Evolutionary conservation across 2,113 vertebrate species (phyloP), one percentile per base, ranked within the genome.

Genomic region (Catharus fuscescens): DNA sequence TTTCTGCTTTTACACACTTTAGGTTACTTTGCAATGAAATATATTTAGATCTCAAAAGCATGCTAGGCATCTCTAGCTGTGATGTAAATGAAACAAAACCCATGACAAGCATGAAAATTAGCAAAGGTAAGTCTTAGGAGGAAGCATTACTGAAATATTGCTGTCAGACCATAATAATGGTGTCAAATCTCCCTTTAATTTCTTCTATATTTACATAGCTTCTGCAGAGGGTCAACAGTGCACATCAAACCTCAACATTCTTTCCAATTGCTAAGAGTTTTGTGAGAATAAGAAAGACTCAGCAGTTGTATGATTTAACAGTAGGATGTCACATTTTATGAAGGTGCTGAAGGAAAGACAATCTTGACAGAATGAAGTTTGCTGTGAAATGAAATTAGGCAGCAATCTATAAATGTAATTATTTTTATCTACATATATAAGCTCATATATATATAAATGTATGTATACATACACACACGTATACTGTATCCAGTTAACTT

Each of bases 31-130:
- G 34, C 59, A 78, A 54, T 89, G 72, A 81, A 53, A 34, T 80
- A 65, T 54, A 77, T 59, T 86, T 90, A 92, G 38, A 56, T 54
- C 54, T 94, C 18, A 14, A 85, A 94, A 90, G 87, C 74, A 72
- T n/a, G 66, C 45, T 93, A 67, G 57, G 87, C 79, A 60, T 88
- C 85, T 92, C 80, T 83, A 95, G 72, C 56, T 88, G 56, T 72
- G 80, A 94, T 94, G 91, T 65, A 91, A 81, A 97, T 66, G 83
- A 95, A 81, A 92, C 42, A 89, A 86, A 95, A 87, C 66, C n/a
- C 72, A 93, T 1, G 36, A 71, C 48, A 93, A 88, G 76, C 90
- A 79, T 70, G 83, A 93, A 93, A 92, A 97, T 66, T 78, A 96
- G 71, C 40, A 94, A 94, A 95, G 66, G 47, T 82, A 96, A 92